Evolutionary conservation across 64 coral and sea anemone species (phyloP), one percentile per base, ranked within the genome.

Genomic region (Montipora foliosa): DNA sequence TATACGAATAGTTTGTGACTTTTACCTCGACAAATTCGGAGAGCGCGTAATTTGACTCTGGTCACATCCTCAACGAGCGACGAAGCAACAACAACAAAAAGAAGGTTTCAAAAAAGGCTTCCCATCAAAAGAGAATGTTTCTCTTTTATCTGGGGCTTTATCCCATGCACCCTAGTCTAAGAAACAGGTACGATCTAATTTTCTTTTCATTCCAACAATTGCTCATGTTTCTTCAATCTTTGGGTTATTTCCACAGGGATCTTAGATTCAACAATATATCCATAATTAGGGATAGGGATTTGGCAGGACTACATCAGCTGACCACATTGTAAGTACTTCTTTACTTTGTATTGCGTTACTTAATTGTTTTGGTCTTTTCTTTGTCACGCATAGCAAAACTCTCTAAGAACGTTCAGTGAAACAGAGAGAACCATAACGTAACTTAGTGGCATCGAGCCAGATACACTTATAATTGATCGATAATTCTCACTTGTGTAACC

Each of bases 231-330:
- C 21, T 49, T 12, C 10, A 44, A 75, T 47, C 6, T 71, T 66
- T 2, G 81, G 48, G 5, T 47, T 47, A 93, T 75, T 47, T 44
- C 67, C 72, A 19, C 48, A 97, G 95, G 87, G 95, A 97, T 94
- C 79, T 97, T 53, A 82, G 95, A 62, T 97, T 97, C 64, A 97
- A 97, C 75, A 94, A 97, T n/a, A 97, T 97, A 66, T 91, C 89
- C 2, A 76, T 87, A 70, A 89, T 97, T 12, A 61, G 69, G 11
- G 49, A 55, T 83, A 83, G 92, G 44, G 95, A 95, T 44, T 87
- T 97, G 21, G 83, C 83, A 24, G 89, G 83, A 69, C 83, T 95
- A 6, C 90, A 74, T 47, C 49, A 80, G 15, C 90, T 97, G 17
- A 92, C 92, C 2, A 97, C 89, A 19, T 71, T 97, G 95, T 97